Percentiles rank a stretch among this genome's conserved stretches.
Evolutionary conservation across 2,113 vertebrate species (phyloP).

Genomic region (Festucalex cinctus): DNA sequence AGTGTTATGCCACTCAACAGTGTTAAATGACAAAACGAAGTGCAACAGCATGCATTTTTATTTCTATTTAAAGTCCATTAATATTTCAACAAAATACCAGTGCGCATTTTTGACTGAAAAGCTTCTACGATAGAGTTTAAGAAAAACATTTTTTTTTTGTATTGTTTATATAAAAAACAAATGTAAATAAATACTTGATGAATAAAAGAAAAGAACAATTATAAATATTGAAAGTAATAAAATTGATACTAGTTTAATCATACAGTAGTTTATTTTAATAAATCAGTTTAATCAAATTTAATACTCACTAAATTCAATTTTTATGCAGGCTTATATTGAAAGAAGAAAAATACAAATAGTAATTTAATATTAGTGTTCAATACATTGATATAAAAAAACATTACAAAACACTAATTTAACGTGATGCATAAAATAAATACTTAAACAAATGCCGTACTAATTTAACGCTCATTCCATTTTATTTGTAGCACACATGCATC

Average conservation of each 20-base stretch:
- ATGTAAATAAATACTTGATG: too few relatives aligned
- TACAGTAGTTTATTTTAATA: slow-evolving; percentile 12
- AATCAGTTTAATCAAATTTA: neutral
- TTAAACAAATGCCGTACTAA: neutral
- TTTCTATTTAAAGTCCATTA: too few relatives aligned
- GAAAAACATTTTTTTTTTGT: too few relatives aligned
- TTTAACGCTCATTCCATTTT: neutral
- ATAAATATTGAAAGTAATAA: too few relatives aligned
- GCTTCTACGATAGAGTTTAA: too few relatives aligned
- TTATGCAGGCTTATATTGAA: neutral
- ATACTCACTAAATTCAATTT: neutral
- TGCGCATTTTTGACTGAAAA: too few relatives aligned
- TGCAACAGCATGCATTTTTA: too few relatives aligned
- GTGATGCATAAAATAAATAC: neutral
- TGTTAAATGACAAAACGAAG: too few relatives aligned
- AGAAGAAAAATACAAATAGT: neutral
- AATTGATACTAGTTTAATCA: neutral
- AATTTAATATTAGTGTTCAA: neutral
- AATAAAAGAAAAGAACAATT: neutral
- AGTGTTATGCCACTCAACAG: too few relatives aligned
- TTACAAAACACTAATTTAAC: neutral
- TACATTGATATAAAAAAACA: neutral
- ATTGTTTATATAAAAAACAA: too few relatives aligned
- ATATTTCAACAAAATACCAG: neutral
- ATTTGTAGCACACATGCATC: neutral